A percentile compares a stretch with the other conserved stretches of the same genome.
These are phyloP conservation scores for Ochlodes sylvanus DNA, from an alignment of 2,888 invertebrate species.

Conservation along the genomic window DNA sequence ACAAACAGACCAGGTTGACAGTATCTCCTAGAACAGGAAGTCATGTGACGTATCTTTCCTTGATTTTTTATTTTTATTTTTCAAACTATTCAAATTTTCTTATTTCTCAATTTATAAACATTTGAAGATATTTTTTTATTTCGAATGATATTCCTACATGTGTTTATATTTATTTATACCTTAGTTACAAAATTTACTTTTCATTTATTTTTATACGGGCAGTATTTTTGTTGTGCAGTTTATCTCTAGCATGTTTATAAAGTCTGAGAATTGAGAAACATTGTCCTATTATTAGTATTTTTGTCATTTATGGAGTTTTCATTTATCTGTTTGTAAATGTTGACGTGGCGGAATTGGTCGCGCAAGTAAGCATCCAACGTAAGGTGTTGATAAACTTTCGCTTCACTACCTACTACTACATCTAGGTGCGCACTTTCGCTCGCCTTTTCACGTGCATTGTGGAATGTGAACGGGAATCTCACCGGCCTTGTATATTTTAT, in stretches of 20 bases:
- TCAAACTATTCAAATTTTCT: neutral
- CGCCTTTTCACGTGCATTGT: constrained; percentile 46
- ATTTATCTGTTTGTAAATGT: constrained; percentile 8
- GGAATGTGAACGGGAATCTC: constrained; percentile 39
- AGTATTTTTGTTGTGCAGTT: neutral
- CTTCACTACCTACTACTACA: constrained; percentile 48
- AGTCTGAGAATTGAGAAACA: constrained; percentile 8
- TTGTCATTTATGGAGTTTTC: constrained; percentile 7
- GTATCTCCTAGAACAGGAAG: constrained; percentile 40
- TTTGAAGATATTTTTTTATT: too few relatives aligned
- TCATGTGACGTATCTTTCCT: neutral
- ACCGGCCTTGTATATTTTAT: constrained; percentile 29
- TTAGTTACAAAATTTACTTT: too few relatives aligned
- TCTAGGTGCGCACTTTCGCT: constrained; percentile 66
- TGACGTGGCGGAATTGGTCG: constrained; percentile 34
- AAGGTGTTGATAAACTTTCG: constrained; percentile 66
- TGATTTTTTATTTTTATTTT: constrained; percentile 1
- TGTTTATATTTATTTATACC: too few relatives aligned
- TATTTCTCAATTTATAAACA: neutral
- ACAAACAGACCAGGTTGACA: constrained; percentile 21
- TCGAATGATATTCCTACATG: too few relatives aligned
- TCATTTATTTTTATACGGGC: constrained; percentile 1
- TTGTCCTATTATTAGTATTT: constrained; percentile 1
- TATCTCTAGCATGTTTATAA: constrained; percentile 7
- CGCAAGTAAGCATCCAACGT: constrained; percentile 30